These are phyloP conservation scores for Lasioglossum pauxillum DNA, from an alignment of 2,888 invertebrate species.

Conservation along the genomic window DNA sequence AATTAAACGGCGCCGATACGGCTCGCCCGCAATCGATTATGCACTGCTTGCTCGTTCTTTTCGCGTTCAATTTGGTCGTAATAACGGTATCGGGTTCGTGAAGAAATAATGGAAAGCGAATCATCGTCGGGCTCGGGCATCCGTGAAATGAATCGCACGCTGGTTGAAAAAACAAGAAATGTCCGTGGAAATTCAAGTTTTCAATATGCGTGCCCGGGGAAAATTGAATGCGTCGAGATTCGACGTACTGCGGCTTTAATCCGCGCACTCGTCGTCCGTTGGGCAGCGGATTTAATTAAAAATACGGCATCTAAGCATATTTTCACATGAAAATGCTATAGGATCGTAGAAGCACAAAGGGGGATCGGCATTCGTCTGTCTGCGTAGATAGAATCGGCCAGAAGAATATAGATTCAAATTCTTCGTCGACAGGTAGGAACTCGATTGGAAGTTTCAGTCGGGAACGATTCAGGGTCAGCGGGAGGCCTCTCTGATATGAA, in stretches of 20 bases:
- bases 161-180: not conserved
- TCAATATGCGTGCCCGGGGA: not conserved
- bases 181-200: not conserved
- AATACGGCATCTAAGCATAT: not conserved
- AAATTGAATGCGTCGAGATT: not conserved
- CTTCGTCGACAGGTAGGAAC: not conserved
- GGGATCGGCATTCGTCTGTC: not conserved
- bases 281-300: not conserved
- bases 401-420: not conserved
- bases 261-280: not conserved
- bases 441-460: slow-evolving; percentile 4
- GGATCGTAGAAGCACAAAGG: not conserved
- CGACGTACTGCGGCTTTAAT: not conserved
- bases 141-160: slow-evolving; percentile 1
- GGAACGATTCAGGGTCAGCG: not conserved
- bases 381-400: not conserved
- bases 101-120: slow-evolving; percentile 7
- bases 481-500: slow-evolving; percentile 2
- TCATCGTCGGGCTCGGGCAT: slow-evolving; percentile 9
- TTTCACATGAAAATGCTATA: not conserved
- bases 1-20: slow-evolving; percentile 24
- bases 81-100: not conserved
- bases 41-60: not conserved
- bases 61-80: slow-evolving; percentile 17
- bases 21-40: slow-evolving; percentile 25